Conservation (phyloP, 1,140 invertebrate genomes). For the Drosophila obscura region DNA sequence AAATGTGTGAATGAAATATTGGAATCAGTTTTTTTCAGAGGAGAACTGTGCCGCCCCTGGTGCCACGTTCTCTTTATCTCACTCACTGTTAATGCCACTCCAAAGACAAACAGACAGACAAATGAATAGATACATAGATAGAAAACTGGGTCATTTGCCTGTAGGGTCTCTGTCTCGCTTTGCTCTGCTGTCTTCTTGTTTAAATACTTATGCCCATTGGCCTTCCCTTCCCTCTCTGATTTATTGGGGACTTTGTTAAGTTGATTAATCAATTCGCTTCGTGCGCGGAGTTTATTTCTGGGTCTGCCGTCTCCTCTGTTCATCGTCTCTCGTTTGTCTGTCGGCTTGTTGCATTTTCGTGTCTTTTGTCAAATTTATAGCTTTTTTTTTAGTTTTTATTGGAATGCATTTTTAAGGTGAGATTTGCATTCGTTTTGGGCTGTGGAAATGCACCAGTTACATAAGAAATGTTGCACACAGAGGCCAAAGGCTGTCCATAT, state of each 20-base stretch:
- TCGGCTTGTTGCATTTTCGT: slow-evolving; percentile 7
- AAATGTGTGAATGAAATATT: slow-evolving; percentile 69
- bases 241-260: slow-evolving; percentile 66
- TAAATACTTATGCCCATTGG: slow-evolving; percentile 35
- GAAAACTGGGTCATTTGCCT: slow-evolving; percentile 68
- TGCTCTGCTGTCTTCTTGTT: slow-evolving; percentile 43
- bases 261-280: slow-evolving; percentile 71
- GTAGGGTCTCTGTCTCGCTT: slow-evolving; percentile 17
- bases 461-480: too few species aligned
- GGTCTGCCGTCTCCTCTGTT: neutral
- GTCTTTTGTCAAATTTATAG: slow-evolving; percentile 35
- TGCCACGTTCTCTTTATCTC: neutral
- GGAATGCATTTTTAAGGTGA: too few species aligned
- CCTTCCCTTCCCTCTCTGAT: slow-evolving; percentile 26
- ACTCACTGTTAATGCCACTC: slow-evolving; percentile 47
- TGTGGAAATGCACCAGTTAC: too few species aligned
- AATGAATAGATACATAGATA: slow-evolving; percentile 26
- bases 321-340: slow-evolving; percentile 10
- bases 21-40: slow-evolving; percentile 21
- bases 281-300: slow-evolving; percentile 55
- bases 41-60: too few species aligned
- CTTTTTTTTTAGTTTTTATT: neutral
- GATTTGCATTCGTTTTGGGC: too few species aligned
- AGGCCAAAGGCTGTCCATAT: too few species aligned
- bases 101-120: slow-evolving; percentile 24